These are phyloP conservation scores for Girardinichthys multiradiatus DNA, from an alignment of 2,113 vertebrate species.

Conservation along the genomic window DNA sequence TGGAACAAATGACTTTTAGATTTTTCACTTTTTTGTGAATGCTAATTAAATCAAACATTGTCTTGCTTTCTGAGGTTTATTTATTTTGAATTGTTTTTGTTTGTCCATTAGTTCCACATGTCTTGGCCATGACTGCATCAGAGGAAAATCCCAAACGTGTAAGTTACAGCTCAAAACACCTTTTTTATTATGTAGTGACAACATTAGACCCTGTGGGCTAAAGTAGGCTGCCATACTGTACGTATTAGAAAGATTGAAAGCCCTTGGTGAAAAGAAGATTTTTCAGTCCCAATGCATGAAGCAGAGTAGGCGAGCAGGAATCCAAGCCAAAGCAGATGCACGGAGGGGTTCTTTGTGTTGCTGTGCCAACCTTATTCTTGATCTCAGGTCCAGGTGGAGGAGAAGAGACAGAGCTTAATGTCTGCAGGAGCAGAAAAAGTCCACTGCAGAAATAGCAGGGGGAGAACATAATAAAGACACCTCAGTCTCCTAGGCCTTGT, in stretches of 20 bases:
- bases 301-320: conserved; percentile 8
- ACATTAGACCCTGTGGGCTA: conserved; percentile 11
- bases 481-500: conserved; percentile 26
- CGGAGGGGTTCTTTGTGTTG: conserved; percentile 13
- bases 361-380: conserved; percentile 11
- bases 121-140: background rate
- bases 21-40: too few relatives aligned
- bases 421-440: conserved; percentile 14
- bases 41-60: background rate
- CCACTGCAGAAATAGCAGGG: conserved; percentile 2
- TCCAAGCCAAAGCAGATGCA: conserved; percentile 43
- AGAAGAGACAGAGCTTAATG: conserved; percentile 21
- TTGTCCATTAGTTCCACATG: background rate
- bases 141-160: background rate
- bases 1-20: too few relatives aligned
- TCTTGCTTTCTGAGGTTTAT: background rate
- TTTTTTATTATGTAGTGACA: conserved; percentile 1
- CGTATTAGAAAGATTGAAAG: conserved; percentile 2
- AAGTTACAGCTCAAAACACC: conserved; percentile 8
- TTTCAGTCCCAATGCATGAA: conserved; percentile 19
- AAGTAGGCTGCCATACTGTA: conserved; percentile 22
- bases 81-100: background rate
- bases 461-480: conserved; percentile 46
- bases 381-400: conserved; percentile 14
- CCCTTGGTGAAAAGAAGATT: conserved; percentile 31